Evolutionary conservation across 2,797 vertebrate species (phyloP).

Genomic region (Iguana delicatissima): DNA sequence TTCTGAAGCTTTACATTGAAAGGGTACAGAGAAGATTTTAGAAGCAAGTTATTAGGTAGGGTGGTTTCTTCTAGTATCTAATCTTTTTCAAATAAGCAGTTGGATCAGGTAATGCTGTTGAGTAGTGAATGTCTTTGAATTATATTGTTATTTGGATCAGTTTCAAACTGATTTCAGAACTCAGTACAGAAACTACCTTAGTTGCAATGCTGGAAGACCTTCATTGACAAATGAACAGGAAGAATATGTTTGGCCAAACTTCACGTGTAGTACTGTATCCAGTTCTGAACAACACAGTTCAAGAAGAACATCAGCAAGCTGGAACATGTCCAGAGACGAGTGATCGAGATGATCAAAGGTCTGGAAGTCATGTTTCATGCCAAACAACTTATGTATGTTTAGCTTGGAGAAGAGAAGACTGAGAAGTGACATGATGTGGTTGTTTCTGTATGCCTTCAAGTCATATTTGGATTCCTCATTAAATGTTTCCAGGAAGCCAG

Average conservation of each 20-base stretch:
- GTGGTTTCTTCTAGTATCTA: neutral
- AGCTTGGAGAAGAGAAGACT: no score
- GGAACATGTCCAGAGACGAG: no score
- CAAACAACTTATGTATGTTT: no score
- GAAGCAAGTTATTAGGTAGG: neutral
- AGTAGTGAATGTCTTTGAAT: neutral
- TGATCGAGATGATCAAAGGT: no score
- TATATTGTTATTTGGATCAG: neutral
- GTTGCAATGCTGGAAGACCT: neutral
- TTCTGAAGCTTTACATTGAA: neutral
- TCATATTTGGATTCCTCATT: neutral
- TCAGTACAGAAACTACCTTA: neutral
- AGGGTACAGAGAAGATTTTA: neutral
- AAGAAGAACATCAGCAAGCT: no score
- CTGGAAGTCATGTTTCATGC: no score
- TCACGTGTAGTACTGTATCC: no score
- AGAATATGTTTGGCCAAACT: no score
- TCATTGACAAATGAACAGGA: neutral
- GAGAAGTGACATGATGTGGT: no score
- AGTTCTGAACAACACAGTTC: no score
- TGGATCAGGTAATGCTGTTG: neutral
- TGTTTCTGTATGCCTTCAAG: no score
- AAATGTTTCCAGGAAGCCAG: neutral
- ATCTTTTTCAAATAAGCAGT: neutral
- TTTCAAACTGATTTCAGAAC: neutral